Evolutionary conservation across 2,113 vertebrate species (phyloP), one percentile per base, ranked within the genome.

Genomic region (Daphoenositta chrysoptera): DNA sequence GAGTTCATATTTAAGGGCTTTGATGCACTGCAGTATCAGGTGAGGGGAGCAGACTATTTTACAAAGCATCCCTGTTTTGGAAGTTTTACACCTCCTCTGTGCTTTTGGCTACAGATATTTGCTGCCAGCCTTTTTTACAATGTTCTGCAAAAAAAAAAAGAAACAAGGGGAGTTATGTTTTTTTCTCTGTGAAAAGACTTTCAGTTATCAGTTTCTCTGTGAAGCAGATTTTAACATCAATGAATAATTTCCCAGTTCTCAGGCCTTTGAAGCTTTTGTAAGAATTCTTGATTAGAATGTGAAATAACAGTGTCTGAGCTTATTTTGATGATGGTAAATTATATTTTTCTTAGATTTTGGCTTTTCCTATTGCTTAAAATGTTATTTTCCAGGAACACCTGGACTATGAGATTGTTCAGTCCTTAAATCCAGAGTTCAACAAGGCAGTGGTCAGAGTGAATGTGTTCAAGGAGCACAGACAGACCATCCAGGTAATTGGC

Each of bases 1-100:
- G 99, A 99, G 89, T 99, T 99, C 95, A 98, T 99, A 68, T 99
- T 99, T 96, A 99, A 99, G 98, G 99, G 99, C 65, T 99, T 99
- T 87, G 99, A 99, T 96, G 98, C 98, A 3, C 97, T 99, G 79
- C 98, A 99, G 33, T 99, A 99, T 87, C 98, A 99, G 98, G 98
- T 99, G 82, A 96, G 97, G 54, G 77, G 57, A 33, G 27, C 28
- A 76, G 18, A 15, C 11, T 40, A 0, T 23, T 82, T 50, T 13
- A 17, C 11, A 44, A 30, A 73, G 35, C 1, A 0, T 39, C 58
- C 11, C 24, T 76, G 9, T 19, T 30, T 10, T 16, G 27, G 33
- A n/a, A 4, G 6, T 5, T 91, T 82, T 76, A 4, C 17, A 47
- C 35, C 72, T 83, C 22, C 11, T 23, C 51, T 89, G 7, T 68